A percentile compares a stretch with the other conserved stretches of the same genome.
phyloP scores from a whole-genome alignment of 2,888 invertebrate species.

The Creontiades dilutus region DNA sequence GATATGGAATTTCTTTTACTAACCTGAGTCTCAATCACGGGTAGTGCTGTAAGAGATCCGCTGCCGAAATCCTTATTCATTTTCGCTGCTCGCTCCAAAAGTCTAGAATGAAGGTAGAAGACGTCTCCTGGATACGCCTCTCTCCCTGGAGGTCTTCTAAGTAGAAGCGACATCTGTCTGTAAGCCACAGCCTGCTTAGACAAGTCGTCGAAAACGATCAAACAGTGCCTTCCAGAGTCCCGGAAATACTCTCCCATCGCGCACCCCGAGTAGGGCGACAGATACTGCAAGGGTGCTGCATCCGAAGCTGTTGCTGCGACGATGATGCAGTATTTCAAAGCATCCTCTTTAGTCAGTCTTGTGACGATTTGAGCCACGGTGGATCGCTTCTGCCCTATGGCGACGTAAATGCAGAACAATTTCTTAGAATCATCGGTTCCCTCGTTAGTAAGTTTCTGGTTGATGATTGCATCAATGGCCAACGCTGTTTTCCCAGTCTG shows the following conservation, averaged over 20 bases:
- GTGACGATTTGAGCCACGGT: constrained; percentile 99
- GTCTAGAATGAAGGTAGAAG: constrained; percentile 99
- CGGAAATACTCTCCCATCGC: constrained; percentile 99
- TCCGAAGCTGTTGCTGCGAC: constrained; percentile 99
- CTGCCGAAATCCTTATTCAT: constrained; percentile 97
- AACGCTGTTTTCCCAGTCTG: constrained; percentile 91
- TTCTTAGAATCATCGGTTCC: constrained; percentile 98
- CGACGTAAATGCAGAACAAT: constrained; percentile 99
- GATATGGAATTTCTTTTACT: background rate
- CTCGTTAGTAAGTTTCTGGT: constrained; percentile 99
- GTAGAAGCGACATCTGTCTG: constrained; percentile 98
- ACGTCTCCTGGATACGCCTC: constrained; percentile 99
- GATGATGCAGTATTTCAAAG: constrained; percentile 97
- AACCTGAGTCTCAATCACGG: constrained; percentile 96
- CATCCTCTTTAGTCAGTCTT: constrained; percentile 89
- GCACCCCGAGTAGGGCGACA: constrained; percentile 99
- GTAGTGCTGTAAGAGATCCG: constrained; percentile 97
- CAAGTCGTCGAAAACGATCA: constrained; percentile 99
- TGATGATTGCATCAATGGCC: constrained; percentile 99
- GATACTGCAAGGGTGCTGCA: constrained; percentile 98
- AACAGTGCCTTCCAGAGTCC: constrained; percentile 98
- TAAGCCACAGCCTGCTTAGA: constrained; percentile 99
- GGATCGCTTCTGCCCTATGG: constrained; percentile 99
- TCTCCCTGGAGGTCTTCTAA: constrained; percentile 99
- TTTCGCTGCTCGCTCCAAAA: constrained; percentile 98